Percentiles rank a stretch among this genome's conserved stretches.
Evolutionary conservation across 2,797 vertebrate genomes (phyloP).

Genomic region (Gastrophryne carolinensis): DNA sequence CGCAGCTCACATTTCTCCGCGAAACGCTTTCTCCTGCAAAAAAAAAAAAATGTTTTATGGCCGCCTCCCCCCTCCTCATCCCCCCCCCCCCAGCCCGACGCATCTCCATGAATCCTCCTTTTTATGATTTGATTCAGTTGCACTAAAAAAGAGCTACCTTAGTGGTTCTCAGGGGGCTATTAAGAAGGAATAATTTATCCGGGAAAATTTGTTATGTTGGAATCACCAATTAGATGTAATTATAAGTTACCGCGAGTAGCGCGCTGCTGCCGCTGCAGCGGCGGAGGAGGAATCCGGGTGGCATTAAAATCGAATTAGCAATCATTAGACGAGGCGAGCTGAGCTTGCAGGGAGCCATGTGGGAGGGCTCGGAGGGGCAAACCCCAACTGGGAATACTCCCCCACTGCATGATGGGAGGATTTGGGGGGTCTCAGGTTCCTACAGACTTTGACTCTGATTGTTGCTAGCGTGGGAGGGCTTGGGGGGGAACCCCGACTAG

Average conservation of each 20-base stretch:
- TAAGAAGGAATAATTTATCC: constrained; percentile 73
- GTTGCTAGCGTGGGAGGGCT: no score
- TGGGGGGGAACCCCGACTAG: no score
- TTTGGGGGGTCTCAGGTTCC: no score
- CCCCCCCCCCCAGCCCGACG: no score
- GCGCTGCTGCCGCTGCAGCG: constrained; percentile 56
- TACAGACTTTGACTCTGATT: no score
- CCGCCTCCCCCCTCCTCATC: constrained; percentile 7
- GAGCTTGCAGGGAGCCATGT: background rate
- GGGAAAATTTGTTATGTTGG: constrained; percentile 73
- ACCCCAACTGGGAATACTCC: no score
- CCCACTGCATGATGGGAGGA: no score
- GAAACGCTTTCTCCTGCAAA: background rate
- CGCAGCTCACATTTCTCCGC: background rate
- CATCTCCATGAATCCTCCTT: constrained; percentile 7
- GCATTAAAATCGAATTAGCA: constrained; percentile 73
- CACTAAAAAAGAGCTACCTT: constrained; percentile 47
- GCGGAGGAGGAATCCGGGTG: constrained; percentile 63
- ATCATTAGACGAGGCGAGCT: constrained; percentile 62
- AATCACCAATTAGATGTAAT: constrained; percentile 75
- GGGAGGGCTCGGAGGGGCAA: background rate
- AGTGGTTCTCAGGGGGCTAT: constrained; percentile 66
- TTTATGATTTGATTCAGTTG: constrained; percentile 50
- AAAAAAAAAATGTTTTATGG: constrained; percentile 3
- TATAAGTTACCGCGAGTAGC: constrained; percentile 66